These are phyloP conservation scores for Eriosoma lanigerum DNA, from an alignment of 1,140 invertebrate genomes.

Conservation along the genomic window DNA sequence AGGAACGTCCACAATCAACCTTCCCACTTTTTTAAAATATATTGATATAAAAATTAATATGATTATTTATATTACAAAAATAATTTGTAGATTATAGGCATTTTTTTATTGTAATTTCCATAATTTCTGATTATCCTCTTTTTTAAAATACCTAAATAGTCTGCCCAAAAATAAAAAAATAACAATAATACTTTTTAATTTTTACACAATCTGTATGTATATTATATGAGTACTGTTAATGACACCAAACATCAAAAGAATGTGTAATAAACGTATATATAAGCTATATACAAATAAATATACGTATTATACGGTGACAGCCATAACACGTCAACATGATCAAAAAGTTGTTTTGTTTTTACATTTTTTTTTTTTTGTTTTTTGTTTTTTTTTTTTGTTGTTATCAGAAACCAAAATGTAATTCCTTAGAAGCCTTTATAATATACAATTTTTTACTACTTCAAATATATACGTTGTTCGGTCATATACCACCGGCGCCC, in stretches of 20 bases:
- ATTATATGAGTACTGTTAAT: constrained; percentile 20
- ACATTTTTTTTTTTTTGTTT: neutral
- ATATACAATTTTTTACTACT: constrained; percentile 16
- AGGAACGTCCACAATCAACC: too few species aligned
- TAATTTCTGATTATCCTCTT: too few species aligned
- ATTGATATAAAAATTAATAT: too few species aligned
- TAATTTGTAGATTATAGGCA: too few species aligned
- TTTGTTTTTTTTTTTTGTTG: neutral
- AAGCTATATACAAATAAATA: neutral
- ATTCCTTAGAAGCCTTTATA: constrained; percentile 36
- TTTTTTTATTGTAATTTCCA: too few species aligned
- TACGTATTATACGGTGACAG: neutral
- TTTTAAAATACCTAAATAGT: too few species aligned
- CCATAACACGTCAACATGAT: constrained; percentile 4
- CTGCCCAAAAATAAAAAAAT: too few species aligned
- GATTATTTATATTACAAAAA: too few species aligned
- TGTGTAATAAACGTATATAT: too few species aligned
- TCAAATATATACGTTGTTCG: constrained; percentile 10
- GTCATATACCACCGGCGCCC: neutral
- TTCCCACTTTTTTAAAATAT: too few species aligned
- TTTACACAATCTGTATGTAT: too few species aligned
- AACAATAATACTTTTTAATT: too few species aligned
- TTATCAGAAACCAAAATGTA: constrained; percentile 18
- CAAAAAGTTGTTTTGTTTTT: constrained; percentile 12
- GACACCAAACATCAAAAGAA: constrained; percentile 7